A percentile compares a stretch with the other conserved stretches of the same genome.
Evolutionary conservation across 2,888 invertebrate species (phyloP).

Genomic region (Caenorhabditis becei): DNA sequence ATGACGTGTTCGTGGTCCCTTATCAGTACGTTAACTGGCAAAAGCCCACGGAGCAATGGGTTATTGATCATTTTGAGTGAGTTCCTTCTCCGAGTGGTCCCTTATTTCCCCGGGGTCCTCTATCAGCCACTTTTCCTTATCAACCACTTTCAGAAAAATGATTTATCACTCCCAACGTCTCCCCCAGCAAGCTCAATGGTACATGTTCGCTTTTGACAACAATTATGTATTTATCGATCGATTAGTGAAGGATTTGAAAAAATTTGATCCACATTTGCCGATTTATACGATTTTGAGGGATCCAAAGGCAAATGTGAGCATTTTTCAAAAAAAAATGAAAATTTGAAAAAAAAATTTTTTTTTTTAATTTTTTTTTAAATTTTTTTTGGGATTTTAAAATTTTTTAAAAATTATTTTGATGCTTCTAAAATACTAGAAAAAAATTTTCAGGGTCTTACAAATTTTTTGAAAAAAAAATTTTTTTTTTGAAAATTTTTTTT

Average conservation of each 20-base stretch:
- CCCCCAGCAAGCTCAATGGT: constrained; percentile 53
- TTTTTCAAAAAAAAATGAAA: background rate
- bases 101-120: too few species aligned
- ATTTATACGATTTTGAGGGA: constrained; percentile 26
- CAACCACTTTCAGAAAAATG: constrained; percentile 43
- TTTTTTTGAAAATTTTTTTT: too few species aligned
- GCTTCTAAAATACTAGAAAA: background rate
- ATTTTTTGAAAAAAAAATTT: background rate
- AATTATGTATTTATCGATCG: constrained; percentile 51
- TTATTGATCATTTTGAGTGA: constrained; percentile 46
- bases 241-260: constrained; percentile 38
- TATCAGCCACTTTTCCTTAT: too few species aligned
- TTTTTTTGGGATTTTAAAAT: background rate
- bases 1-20: constrained; percentile 47
- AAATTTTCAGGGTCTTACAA: too few species aligned
- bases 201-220: constrained; percentile 56
- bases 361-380: too few species aligned
- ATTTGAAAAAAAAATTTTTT: background rate
- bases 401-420: background rate
- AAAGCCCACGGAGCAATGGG: constrained; percentile 38
- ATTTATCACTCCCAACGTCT: constrained; percentile 39
- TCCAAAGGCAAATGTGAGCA: background rate
- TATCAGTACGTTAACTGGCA: constrained; percentile 36
- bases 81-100: background rate
- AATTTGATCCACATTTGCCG: constrained; percentile 41